Percentiles rank a stretch among this genome's conserved stretches.
These are phyloP conservation scores for Drosophila virilis DNA, from an alignment of 1,140 invertebrate genomes.

Conservation along the genomic window DNA sequence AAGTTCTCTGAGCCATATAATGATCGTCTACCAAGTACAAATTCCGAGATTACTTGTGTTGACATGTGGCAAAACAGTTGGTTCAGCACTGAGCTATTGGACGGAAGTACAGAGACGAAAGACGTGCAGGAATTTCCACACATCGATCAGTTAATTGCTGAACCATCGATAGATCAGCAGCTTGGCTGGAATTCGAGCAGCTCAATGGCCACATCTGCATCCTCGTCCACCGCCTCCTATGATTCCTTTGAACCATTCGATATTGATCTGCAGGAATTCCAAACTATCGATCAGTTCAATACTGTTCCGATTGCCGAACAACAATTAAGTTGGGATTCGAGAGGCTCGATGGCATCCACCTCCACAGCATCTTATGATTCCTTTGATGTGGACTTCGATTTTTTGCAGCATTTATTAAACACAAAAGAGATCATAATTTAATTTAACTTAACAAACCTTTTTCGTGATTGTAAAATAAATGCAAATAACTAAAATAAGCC, in stretches of 20 bases:
- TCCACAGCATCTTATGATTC: constrained; percentile 34
- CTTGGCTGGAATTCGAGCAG: constrained; percentile 47
- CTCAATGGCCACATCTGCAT: constrained; percentile 11
- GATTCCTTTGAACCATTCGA: constrained; percentile 37
- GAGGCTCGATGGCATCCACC: constrained; percentile 19
- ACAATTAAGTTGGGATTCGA: constrained; percentile 47
- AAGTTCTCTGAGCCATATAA: not conserved
- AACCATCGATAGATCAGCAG: constrained; percentile 5
- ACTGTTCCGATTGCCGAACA: not conserved
- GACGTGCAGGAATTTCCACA: not conserved
- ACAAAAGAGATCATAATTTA: constrained; percentile 15
- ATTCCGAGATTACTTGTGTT: not conserved
- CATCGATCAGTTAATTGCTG: not conserved
- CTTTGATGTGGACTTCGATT: constrained; percentile 58
- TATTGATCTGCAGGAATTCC: not conserved
- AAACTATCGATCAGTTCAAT: not conserved
- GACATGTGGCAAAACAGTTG: not conserved
- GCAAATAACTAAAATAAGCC: not conserved
- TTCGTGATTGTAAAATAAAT: not conserved
- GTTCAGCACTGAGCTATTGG: constrained; percentile 8
- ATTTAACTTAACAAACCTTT: not conserved
- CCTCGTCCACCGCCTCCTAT: constrained; percentile 30
- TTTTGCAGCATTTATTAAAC: constrained; percentile 61
- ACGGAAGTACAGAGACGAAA: not conserved
- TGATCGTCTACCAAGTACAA: too few relatives aligned